phyloP scores from a whole-genome alignment of 2,113 vertebrate genomes.

The Lycaon pictus region DNA sequence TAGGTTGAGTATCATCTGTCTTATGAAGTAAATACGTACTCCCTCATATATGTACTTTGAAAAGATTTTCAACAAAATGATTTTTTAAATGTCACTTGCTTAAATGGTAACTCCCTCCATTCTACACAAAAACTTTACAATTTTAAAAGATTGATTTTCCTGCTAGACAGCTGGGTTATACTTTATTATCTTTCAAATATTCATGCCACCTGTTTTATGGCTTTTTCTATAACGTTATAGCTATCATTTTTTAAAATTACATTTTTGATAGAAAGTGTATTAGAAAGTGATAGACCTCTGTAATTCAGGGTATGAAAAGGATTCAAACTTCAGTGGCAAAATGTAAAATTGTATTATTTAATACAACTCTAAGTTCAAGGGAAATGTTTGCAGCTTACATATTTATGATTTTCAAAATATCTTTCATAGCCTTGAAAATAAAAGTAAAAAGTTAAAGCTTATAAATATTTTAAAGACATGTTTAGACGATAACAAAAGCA shows the following conservation, averaged over 20 bases:
- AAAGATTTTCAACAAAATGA: slow-evolving; percentile 35
- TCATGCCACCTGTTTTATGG: background rate
- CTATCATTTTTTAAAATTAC: background rate
- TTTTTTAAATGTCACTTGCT: background rate
- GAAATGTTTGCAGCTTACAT: background rate
- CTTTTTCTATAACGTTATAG: slow-evolving; percentile 34
- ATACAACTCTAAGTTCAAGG: background rate
- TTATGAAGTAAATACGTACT: background rate
- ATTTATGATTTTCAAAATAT: background rate
- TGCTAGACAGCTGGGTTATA: background rate
- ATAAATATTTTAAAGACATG: slow-evolving; percentile 35
- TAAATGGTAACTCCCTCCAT: background rate
- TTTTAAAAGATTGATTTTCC: background rate
- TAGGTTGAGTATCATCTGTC: background rate
- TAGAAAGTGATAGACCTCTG: background rate
- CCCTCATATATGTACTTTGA: background rate
- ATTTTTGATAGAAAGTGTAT: background rate
- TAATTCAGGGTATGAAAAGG: background rate
- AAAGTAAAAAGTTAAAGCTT: background rate
- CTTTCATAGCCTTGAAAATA: background rate
- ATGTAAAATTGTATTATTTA: background rate
- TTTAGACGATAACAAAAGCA: background rate
- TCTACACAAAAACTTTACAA: background rate
- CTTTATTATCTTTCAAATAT: slow-evolving; percentile 51
- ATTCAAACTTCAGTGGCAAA: background rate